These are phyloP conservation scores for Passer montanus DNA, from an alignment of 2,113 vertebrate genomes.

Conservation along the genomic window DNA sequence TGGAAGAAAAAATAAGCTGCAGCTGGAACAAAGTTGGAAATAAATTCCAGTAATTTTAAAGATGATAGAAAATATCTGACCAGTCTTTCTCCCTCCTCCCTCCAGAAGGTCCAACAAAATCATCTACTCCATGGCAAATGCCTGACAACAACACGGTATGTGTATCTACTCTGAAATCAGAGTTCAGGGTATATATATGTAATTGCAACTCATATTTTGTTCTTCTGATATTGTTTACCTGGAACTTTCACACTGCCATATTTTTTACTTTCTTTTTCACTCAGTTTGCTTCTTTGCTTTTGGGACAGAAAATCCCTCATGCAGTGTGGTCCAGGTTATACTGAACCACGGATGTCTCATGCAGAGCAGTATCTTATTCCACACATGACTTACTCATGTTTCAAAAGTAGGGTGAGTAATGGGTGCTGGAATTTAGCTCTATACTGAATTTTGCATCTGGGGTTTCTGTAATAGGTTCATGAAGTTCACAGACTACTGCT, in stretches of 20 bases:
- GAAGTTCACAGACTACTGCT: background rate
- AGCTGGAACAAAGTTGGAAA: background rate
- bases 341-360: background rate
- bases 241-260: background rate
- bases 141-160: background rate
- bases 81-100: background rate
- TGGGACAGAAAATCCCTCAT: slow-evolving; percentile 2
- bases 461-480: slow-evolving; percentile 10
- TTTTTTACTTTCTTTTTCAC: background rate
- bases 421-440: slow-evolving; percentile 25
- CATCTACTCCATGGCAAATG: background rate
- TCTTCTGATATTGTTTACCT: background rate
- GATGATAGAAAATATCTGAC: background rate
- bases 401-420: slow-evolving; percentile 43
- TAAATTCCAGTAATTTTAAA: background rate
- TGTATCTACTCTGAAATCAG: background rate
- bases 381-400: slow-evolving; percentile 12
- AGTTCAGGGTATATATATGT: background rate
- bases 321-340: slow-evolving; percentile 2
- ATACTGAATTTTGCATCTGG: background rate
- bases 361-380: slow-evolving; percentile 24
- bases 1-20: background rate
- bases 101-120: background rate
- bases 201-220: background rate
- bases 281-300: background rate